phyloP scores from a whole-genome alignment of 2,797 vertebrate genomes.

The Onychomys leucogaster region DNA sequence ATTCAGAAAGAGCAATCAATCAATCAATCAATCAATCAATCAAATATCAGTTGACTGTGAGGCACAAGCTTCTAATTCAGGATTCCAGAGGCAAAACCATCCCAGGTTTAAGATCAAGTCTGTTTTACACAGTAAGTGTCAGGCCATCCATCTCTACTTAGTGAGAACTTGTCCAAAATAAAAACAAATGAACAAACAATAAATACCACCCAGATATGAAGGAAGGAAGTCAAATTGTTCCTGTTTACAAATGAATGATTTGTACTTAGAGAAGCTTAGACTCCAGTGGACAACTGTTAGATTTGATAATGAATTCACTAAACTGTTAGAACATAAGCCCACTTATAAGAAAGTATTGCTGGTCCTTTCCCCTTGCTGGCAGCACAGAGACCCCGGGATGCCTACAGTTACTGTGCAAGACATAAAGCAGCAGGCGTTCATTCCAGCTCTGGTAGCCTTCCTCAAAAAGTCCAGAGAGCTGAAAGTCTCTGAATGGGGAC shows the following conservation, averaged over 20 bases:
- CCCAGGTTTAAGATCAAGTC: background rate
- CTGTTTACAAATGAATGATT: background rate
- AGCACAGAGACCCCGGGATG: background rate
- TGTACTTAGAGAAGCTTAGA: background rate
- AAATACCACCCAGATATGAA: background rate
- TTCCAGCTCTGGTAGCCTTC: background rate
- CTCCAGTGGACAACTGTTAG: background rate
- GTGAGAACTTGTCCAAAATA: background rate
- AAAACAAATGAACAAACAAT: background rate
- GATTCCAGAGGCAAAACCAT: background rate
- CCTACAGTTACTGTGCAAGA: background rate
- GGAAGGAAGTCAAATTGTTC: background rate
- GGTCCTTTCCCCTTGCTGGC: background rate
- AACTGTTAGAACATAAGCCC: background rate
- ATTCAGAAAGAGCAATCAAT: background rate
- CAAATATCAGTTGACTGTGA: background rate
- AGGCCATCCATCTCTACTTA: background rate
- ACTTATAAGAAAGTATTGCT: background rate
- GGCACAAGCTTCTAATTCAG: background rate
- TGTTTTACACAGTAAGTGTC: background rate
- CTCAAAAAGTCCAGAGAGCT: slow-evolving; percentile 88
- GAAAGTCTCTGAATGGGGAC: slow-evolving; percentile 94
- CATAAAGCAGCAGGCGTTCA: background rate
- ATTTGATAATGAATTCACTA: background rate
- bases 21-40: background rate